Evolutionary conservation across 2,797 vertebrate genomes (phyloP), one percentile per base, ranked within the genome.

Genomic region (Artibeus jamaicensis): DNA sequence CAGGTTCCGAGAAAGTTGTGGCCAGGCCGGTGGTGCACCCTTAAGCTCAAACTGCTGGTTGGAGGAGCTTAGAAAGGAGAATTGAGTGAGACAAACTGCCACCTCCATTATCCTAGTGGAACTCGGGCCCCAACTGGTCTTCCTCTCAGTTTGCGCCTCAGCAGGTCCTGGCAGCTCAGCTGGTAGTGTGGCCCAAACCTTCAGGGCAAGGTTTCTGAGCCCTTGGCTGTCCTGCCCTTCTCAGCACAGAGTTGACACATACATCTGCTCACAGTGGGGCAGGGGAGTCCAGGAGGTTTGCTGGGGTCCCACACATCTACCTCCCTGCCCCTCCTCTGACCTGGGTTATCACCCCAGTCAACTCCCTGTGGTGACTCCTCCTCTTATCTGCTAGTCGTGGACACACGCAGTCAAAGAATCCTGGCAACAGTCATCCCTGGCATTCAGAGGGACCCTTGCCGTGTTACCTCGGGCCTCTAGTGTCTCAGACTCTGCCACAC

Each of bases 71-170:
- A 29, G 7, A 71, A 24, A 46, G 68, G 57, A 88, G 42, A 24
- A 16, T 11, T 50, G 6, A 44, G 3, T 53, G 37, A 9, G 18
- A 59, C 39, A 29, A 2, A 26, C 44, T 26, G 2, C 42, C 21
- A 5, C n/a, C n/a, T 48, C 73, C 29, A 1, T 22, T 29, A 22
- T 65, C 4, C 0, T 9, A 22, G 11, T n/a, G 14, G 37, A 11
- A 82, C 22, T 48, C 0, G 2, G 39, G 37, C 12, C 59, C 39
- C 57, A 8, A 1, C 68, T 14, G 32, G 22, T 34, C 21, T 37
- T 85, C 65, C 6, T 12, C 32, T n/a, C 26, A 53, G 19, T 53
- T 18, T 8, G 62, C 21, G 0, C 18, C 37, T 11, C 46, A 8
- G 9, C 29, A 9, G 68, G 22, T 50, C 81, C 34, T 34, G 22